Percentiles rank a stretch among this genome's conserved stretches.
Conservation (phyloP, 2,113 vertebrate genomes). For the Ivindomyrus marchei region DNA sequence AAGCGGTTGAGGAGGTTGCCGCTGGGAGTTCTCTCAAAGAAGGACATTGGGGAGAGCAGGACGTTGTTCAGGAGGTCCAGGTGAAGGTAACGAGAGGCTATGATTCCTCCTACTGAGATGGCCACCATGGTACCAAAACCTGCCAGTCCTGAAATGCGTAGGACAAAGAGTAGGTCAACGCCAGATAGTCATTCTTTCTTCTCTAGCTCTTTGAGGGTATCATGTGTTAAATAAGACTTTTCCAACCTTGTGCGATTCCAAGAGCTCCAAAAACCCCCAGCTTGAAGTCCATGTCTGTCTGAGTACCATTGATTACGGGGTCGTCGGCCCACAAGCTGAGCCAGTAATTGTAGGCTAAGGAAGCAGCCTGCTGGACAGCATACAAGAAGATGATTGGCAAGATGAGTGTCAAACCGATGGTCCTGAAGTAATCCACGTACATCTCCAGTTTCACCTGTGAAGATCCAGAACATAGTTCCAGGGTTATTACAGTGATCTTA, state of each 20-base stretch:
- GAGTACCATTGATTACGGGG: conserved; percentile 50
- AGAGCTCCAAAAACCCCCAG: conserved; percentile 62
- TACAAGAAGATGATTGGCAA: conserved; percentile 48
- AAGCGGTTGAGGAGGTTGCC: conserved; percentile 69
- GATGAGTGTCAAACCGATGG: conserved; percentile 42
- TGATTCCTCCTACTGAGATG: conserved; percentile 57
- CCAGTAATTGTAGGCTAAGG: conserved; percentile 68
- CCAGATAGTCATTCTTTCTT: not conserved
- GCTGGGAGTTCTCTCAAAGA: conserved; percentile 66
- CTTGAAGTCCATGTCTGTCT: conserved; percentile 48
- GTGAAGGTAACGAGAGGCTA: conserved; percentile 62
- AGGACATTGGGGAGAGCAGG: conserved; percentile 55
- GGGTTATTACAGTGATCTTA: not conserved
- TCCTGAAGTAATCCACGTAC: conserved; percentile 59
- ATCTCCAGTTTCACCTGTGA: conserved; percentile 53
- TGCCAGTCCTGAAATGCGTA: conserved; percentile 47
- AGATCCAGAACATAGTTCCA: not conserved
- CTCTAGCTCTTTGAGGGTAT: not conserved
- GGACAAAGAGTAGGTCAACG: not conserved
- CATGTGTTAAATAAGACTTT: not conserved
- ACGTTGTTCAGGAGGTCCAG: conserved; percentile 56
- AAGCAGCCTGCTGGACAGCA: conserved; percentile 61
- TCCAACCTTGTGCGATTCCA: conserved; percentile 65
- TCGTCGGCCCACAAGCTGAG: conserved; percentile 69
- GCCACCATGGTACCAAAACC: conserved; percentile 59